phyloP scores from a whole-genome alignment of 2,797 vertebrate genomes.

The Selene dorsalis region DNA sequence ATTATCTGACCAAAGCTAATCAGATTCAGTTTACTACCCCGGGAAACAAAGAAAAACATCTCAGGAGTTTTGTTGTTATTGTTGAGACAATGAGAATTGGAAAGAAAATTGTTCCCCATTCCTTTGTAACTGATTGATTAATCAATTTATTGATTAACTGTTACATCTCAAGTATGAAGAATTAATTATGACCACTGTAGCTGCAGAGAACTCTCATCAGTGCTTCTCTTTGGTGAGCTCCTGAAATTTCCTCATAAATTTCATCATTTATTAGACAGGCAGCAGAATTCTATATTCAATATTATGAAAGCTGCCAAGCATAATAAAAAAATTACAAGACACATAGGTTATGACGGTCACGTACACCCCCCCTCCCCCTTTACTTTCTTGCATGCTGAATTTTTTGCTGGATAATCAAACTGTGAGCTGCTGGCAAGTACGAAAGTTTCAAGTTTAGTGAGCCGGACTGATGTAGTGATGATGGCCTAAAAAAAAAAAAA shows the following conservation, averaged over 20 bases:
- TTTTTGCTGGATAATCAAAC: slow-evolving; percentile 2
- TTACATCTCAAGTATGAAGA: neutral
- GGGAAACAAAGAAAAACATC: neutral
- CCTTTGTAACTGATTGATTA: neutral
- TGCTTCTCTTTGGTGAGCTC: neutral
- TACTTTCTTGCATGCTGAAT: neutral
- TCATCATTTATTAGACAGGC: neutral
- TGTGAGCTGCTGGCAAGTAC: neutral
- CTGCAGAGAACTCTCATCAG: neutral
- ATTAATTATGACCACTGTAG: slow-evolving; percentile 6
- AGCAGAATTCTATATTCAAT: neutral
- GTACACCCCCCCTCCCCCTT: neutral
- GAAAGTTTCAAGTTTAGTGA: neutral
- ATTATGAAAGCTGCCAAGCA: slow-evolving; percentile 13
- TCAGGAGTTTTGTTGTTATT: neutral
- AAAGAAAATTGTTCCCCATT: neutral
- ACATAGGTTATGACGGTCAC: slow-evolving; percentile 8
- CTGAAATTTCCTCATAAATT: slow-evolving; percentile 3
- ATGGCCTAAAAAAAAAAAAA: neutral
- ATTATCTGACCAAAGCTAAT: neutral
- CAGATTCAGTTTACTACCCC: neutral
- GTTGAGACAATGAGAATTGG: too few species aligned
- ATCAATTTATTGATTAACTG: neutral
- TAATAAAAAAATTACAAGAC: neutral
- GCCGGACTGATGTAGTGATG: neutral